These are phyloP conservation scores for Oncorhynchus keta DNA, from an alignment of 2,113 vertebrate genomes.

Conservation along the genomic window DNA sequence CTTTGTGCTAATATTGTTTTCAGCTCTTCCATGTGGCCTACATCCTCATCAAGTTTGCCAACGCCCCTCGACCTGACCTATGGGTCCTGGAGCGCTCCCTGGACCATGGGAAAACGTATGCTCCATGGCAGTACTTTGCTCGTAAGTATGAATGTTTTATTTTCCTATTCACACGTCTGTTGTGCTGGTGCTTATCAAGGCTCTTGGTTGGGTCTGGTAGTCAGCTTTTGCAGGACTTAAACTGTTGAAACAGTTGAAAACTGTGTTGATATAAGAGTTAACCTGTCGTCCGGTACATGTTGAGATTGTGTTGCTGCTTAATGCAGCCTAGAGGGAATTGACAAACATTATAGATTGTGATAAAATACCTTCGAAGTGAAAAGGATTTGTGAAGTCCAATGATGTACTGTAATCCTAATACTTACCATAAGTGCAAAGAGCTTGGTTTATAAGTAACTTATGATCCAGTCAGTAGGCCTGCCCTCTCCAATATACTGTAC, in stretches of 20 bases:
- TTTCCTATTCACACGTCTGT: background rate
- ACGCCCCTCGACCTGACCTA: constrained; percentile 92
- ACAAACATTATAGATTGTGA: background rate
- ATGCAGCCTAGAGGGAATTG: background rate
- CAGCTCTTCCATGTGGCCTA: constrained; percentile 95
- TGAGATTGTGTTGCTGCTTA: background rate
- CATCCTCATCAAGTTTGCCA: constrained; percentile 92
- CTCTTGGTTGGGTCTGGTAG: background rate
- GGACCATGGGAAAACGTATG: constrained; percentile 86
- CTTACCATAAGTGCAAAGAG: background rate
- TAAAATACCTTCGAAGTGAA: background rate
- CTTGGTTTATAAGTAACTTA: no score
- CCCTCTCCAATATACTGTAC: background rate
- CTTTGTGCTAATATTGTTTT: constrained; percentile 56
- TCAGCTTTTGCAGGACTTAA: background rate
- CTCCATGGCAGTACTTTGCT: constrained; percentile 94
- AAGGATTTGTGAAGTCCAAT: background rate
- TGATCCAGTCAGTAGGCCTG: background rate
- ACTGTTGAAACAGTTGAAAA: background rate
- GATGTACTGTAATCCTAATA: background rate
- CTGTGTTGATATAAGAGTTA: background rate
- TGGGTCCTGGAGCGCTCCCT: constrained; percentile 91
- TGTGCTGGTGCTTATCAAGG: background rate
- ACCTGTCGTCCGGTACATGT: background rate
- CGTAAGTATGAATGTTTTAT: constrained; percentile 76